Base-by-base conservation (phyloP, 1,140 invertebrate genomes). In the Euura saliciscinereae region DNA sequence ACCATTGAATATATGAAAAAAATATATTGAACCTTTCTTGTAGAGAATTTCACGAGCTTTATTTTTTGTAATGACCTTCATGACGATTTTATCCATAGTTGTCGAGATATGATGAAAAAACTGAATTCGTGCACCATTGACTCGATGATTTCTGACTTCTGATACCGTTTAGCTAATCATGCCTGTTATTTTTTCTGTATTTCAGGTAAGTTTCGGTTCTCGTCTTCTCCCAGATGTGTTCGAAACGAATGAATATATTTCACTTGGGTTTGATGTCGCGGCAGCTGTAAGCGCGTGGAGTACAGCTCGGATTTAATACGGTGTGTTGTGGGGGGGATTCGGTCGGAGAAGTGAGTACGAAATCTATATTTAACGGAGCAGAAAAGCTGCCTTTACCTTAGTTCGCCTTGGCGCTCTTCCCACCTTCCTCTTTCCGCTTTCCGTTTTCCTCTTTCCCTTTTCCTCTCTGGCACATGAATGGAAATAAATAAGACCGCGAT, bases 311-410 rank as follows among this genome's bases (percentile, higher is more conserved):
- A 67, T 28, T 44, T 10, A 42, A 44, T 67, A 67, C 11, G 43
- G 66, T 42, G 66, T 67, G 3, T 10, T 10, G 28, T 28, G 28
- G 28, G 28, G 28, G 28, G 28, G 28, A 28, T 28, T 28, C 28
- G 28, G 28, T 67, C 11, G 13, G 68, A 11, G 11, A 44, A 42
- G 43, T 44, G 66, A 73, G 68, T 42, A 46, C 72, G 67, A 51
- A 71, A 66, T 78, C 69, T 77, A 75, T 74, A 79, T 79, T 79
- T 78, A 79, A 79, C 79, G 66, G 75, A 72, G 78, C 66, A 71
- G 78, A 75, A 77, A 80, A 78, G 77, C 77, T 66, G 68, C 66
- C 43, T 59, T 59, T 59, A 59, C 51, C 51, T 8, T 59, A 8
- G 51, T 59, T 59, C 51, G 13, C 3, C 28, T 28, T 28, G 28